phyloP scores from a whole-genome alignment of 1,140 invertebrate species.

The Drosophila grimshawi region DNA sequence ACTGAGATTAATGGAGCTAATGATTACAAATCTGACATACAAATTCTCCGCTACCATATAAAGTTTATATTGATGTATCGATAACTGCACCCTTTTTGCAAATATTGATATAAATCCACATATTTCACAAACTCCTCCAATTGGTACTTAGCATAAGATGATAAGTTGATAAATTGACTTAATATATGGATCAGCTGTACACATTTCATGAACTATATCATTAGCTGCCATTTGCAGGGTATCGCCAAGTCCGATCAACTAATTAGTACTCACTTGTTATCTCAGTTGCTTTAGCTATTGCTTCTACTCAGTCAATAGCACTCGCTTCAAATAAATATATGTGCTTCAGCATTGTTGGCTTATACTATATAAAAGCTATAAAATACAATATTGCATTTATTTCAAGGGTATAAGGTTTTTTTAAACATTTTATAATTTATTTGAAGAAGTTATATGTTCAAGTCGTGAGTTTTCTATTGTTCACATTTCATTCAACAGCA shows the following conservation, averaged over 20 bases:
- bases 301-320: conserved; percentile 5
- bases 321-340: conserved; percentile 44
- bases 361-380: not conserved
- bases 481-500: conserved; percentile 6
- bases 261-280: not conserved
- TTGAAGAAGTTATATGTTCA: not conserved
- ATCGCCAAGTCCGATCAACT: too few relatives aligned
- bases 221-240: too few relatives aligned
- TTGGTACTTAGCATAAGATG: too few relatives aligned
- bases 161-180: too few relatives aligned
- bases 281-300: conserved; percentile 12
- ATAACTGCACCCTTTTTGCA: too few relatives aligned
- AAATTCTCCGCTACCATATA: too few relatives aligned
- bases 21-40: too few relatives aligned
- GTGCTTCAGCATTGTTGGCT: conserved; percentile 14
- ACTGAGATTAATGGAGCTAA: too few relatives aligned
- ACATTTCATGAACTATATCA: not conserved
- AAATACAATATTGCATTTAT: not conserved
- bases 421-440: too few relatives aligned
- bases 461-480: conserved; percentile 34
- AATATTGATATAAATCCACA: too few relatives aligned
- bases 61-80: too few relatives aligned
- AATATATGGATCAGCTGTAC: not conserved
- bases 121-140: too few relatives aligned
- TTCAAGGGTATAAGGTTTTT: not conserved